Percentiles rank a stretch among this genome's conserved stretches.
Conservation (phyloP, 2,113 vertebrate species). For the Camelus bactrianus region DNA sequence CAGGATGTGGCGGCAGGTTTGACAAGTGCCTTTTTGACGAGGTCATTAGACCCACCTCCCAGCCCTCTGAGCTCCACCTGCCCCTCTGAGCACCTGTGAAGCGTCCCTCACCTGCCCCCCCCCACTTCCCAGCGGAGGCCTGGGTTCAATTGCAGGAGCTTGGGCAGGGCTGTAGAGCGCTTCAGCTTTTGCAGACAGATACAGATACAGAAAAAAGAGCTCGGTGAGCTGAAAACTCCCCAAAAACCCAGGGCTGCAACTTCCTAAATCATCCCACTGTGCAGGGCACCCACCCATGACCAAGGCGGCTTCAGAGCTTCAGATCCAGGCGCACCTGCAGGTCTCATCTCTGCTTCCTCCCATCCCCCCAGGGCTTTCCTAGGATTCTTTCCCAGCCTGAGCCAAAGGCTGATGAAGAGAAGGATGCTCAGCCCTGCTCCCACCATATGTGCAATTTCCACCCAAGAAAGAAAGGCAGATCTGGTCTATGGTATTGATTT, state of each 20-base stretch:
- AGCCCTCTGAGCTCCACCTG: not conserved
- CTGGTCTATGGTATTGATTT: not conserved
- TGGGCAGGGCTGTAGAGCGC: fast-evolving
- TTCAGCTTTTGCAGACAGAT: fast-evolving
- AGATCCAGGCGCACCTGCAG: not conserved
- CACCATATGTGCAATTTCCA: too few relatives aligned
- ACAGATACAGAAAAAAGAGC: not conserved
- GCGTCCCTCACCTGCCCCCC: too few relatives aligned
- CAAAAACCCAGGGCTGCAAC: not conserved
- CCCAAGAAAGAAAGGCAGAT: not conserved
- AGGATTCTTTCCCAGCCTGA: not conserved
- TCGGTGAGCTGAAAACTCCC: not conserved
- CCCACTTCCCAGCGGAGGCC: not conserved
- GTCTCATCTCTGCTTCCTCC: not conserved
- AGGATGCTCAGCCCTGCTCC: not conserved
- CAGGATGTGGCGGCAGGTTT: fast-evolving
- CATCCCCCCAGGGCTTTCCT: not conserved
- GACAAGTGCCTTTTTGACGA: not conserved
- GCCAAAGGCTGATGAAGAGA: not conserved
- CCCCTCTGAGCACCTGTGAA: not conserved
- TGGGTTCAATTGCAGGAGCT: not conserved
- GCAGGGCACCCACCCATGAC: not conserved
- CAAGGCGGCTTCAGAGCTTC: too few relatives aligned
- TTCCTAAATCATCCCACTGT: not conserved
- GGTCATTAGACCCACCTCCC: not conserved